phyloP scores from a whole-genome alignment of 2,797 vertebrate species.

The Pseudochaenichthys georgianus region DNA sequence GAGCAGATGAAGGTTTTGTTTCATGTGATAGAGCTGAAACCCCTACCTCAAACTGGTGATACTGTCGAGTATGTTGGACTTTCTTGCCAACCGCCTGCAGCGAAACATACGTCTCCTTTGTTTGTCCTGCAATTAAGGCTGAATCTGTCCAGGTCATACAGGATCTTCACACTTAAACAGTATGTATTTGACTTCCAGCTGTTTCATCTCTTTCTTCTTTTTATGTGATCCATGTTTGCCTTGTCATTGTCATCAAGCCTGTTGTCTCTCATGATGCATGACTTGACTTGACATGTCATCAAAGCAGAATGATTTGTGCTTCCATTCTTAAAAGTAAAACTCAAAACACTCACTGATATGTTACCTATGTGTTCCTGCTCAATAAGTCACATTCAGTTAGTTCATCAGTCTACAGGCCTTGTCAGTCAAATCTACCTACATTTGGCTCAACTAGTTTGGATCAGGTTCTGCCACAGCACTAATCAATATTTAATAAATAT shows the following conservation, averaged over 20 bases:
- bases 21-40: neutral
- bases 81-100: neutral
- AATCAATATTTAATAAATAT: neutral
- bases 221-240: neutral
- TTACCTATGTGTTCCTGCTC: neutral
- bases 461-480: slow-evolving; percentile 18
- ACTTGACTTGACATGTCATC: neutral
- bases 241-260: neutral
- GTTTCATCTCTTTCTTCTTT: neutral
- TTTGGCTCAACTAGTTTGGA: neutral
- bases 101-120: neutral
- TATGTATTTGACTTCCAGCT: neutral
- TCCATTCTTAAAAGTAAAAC: neutral
- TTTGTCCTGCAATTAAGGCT: neutral
- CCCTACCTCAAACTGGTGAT: neutral
- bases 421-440: neutral
- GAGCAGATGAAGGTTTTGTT: neutral
- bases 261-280: neutral
- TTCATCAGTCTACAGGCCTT: neutral
- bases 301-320: neutral
- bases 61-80: neutral
- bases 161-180: neutral
- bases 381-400: slow-evolving; percentile 1
- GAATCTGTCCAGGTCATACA: neutral
- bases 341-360: neutral